Evolutionary conservation across 2,888 invertebrate genomes (phyloP).

Genomic region (Chelonus formosanus): DNA sequence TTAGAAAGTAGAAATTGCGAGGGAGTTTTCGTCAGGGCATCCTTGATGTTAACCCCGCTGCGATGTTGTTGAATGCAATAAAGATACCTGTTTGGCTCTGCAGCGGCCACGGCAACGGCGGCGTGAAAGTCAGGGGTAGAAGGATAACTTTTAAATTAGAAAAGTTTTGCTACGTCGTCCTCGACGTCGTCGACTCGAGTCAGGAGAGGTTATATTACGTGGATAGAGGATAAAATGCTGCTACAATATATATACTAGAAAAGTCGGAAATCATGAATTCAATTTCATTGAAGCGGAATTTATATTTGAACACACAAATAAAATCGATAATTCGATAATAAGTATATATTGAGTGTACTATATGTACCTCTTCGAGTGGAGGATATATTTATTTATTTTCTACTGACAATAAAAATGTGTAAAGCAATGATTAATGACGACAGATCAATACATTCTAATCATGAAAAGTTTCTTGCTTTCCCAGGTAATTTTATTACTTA

Average conservation of each 20-base stretch:
- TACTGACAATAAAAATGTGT: too few species aligned
- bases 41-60: slow-evolving; percentile 24
- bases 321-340: slow-evolving; percentile 13
- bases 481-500: too few species aligned
- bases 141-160: slow-evolving; percentile 47
- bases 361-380: too few species aligned
- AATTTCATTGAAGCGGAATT: slow-evolving; percentile 6
- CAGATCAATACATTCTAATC: too few species aligned
- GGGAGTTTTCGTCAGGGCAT: slow-evolving; percentile 27
- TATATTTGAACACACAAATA: not conserved
- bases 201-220: slow-evolving; percentile 17
- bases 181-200: slow-evolving; percentile 34
- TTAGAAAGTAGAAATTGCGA: slow-evolving; percentile 36
- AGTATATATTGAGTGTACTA: not conserved
- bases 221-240: slow-evolving; percentile 6
- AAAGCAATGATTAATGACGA: too few species aligned
- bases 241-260: not conserved
- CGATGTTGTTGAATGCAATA: slow-evolving; percentile 61
- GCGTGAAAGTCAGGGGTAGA: slow-evolving; percentile 42
- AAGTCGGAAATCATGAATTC: slow-evolving; percentile 3
- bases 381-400: too few species aligned
- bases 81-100: slow-evolving; percentile 56
- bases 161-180: slow-evolving; percentile 45
- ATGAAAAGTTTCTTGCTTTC: too few species aligned
- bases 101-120: slow-evolving; percentile 47